phyloP scores from a whole-genome alignment of 2,113 vertebrate species.

The Mirounga angustirostris region DNA sequence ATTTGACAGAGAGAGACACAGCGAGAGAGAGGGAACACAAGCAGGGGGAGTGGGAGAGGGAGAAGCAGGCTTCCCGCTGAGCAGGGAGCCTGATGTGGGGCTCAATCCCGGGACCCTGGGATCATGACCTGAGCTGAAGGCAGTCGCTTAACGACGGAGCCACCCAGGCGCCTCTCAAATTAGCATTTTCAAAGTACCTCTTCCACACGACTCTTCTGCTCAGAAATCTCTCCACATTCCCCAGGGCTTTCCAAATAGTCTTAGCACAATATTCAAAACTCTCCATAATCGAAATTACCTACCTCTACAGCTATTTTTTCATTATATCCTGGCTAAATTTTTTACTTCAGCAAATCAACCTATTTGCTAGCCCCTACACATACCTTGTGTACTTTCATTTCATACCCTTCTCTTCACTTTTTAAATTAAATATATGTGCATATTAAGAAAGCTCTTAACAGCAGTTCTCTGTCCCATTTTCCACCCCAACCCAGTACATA shows the following conservation, averaged over 20 bases:
- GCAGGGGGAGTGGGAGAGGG: no score
- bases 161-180: background rate
- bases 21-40: no score
- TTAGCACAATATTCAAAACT: background rate
- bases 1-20: no score
- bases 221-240: constrained; percentile 33
- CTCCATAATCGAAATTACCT: constrained; percentile 15
- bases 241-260: constrained; percentile 2
- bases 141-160: no score
- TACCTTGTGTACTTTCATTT: background rate
- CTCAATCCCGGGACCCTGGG: no score
- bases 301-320: constrained; percentile 24
- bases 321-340: background rate
- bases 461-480: background rate
- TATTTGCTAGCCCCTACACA: background rate
- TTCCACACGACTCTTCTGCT: constrained; percentile 9
- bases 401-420: background rate
- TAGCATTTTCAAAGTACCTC: constrained; percentile 26
- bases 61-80: no score
- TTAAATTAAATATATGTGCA: background rate
- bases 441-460: background rate
- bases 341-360: constrained; percentile 16
- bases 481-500: background rate
- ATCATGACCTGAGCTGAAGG: no score
- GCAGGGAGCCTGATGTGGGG: no score